Percentiles rank a stretch among this genome's conserved stretches.
Conservation (phyloP, 2,888 invertebrate species). For the Stegophylla sp. region DNA sequence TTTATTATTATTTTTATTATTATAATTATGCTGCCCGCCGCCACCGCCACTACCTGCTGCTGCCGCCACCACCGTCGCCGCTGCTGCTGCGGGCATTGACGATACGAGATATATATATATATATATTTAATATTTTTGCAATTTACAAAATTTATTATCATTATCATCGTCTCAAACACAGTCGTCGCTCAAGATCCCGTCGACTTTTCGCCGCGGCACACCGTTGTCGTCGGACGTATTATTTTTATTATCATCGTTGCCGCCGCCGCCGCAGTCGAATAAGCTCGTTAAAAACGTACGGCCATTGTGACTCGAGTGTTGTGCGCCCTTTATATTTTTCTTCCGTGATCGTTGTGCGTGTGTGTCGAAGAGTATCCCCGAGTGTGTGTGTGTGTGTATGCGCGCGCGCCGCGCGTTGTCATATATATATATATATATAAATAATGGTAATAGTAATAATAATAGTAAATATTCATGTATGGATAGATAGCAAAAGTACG, state of each 20-base stretch:
- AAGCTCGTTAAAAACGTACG: conserved; percentile 24
- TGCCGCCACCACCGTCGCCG: background rate
- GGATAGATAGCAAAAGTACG: background rate
- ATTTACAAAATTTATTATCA: background rate
- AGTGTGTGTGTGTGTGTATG: conserved; percentile 26
- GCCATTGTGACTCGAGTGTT: conserved; percentile 33
- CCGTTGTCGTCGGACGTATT: background rate
- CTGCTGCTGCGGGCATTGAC: background rate
- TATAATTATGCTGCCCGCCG: conserved; percentile 25
- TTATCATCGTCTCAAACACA: background rate
- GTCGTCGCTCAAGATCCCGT: background rate
- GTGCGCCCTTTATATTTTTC: conserved; percentile 33
- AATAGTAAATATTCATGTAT: conserved; percentile 3
- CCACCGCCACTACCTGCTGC: background rate
- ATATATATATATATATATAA: conserved; percentile 29
- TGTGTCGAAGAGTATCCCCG: background rate
- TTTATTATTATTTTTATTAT: conserved; percentile 11
- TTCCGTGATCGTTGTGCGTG: conserved; percentile 4
- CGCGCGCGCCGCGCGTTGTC: conserved; percentile 19
- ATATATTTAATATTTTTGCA: background rate
- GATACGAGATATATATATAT: background rate
- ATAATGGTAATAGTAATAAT: background rate
- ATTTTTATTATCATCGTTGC: conserved; percentile 1
- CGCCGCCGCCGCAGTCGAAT: conserved; percentile 3
- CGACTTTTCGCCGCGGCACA: background rate